phyloP scores from a whole-genome alignment of 2,797 vertebrate species.

The Microctenopoma lineatum region DNA sequence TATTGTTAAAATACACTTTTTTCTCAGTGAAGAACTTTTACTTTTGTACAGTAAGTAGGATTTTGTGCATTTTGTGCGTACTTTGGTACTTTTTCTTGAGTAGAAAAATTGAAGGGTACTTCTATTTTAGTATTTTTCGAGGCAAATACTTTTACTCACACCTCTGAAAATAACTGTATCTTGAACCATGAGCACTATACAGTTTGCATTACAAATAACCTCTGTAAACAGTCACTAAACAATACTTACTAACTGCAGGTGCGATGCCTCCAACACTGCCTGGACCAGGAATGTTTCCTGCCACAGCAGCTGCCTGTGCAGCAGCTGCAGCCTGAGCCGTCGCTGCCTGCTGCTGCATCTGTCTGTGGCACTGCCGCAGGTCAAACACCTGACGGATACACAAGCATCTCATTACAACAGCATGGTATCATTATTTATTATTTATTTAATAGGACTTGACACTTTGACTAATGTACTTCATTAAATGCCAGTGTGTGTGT shows the following conservation, averaged over 20 bases:
- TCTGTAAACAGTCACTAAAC: not conserved
- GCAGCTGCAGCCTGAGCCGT: constrained; percentile 84
- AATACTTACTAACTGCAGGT: constrained; percentile 85
- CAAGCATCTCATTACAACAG: constrained; percentile 2
- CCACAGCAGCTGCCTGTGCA: constrained; percentile 83
- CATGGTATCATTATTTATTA: not conserved
- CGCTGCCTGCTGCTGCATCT: constrained; percentile 88
- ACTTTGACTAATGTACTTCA: not conserved
- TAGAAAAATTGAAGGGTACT: too few species aligned
- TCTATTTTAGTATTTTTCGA: too few species aligned
- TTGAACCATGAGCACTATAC: not conserved
- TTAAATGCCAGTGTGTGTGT: too few species aligned
- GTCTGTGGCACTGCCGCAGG: constrained; percentile 84
- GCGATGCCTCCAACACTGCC: constrained; percentile 87
- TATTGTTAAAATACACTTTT: too few species aligned
- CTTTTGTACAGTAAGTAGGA: too few species aligned
- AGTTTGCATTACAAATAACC: not conserved
- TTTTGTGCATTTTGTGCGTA: too few species aligned
- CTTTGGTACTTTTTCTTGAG: too few species aligned
- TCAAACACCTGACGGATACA: constrained; percentile 81
- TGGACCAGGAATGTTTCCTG: constrained; percentile 84
- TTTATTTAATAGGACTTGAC: not conserved
- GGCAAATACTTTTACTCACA: too few species aligned
- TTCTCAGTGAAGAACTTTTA: too few species aligned
- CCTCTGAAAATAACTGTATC: not conserved